These are phyloP conservation scores for Diprion similis DNA, from an alignment of 1,140 invertebrate genomes.

Conservation along the genomic window DNA sequence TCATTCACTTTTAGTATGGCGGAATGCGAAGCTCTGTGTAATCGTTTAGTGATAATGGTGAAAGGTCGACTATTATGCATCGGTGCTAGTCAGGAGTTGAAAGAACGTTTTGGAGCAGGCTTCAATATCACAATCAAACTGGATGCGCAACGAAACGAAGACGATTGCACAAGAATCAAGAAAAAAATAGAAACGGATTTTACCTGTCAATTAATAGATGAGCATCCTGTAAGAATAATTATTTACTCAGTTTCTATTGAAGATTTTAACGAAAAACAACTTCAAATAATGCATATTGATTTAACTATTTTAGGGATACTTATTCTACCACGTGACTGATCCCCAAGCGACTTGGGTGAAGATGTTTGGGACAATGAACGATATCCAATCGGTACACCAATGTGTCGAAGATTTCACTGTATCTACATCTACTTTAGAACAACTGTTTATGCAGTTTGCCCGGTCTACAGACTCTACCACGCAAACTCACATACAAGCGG, in stretches of 20 bases:
- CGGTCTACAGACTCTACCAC: constrained; percentile 20
- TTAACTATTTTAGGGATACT: constrained; percentile 15
- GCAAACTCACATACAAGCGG: neutral
- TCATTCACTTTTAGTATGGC: constrained; percentile 77
- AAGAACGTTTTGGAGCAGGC: constrained; percentile 65
- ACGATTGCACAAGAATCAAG: constrained; percentile 45
- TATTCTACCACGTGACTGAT: constrained; percentile 19
- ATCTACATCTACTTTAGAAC: constrained; percentile 9
- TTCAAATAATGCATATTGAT: neutral
- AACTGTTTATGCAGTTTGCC: constrained; percentile 16
- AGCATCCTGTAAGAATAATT: constrained; percentile 46
- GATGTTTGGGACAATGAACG: constrained; percentile 18
- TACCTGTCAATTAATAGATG: constrained; percentile 50
- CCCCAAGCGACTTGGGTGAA: constrained; percentile 9
- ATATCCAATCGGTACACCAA: neutral
- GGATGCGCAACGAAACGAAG: constrained; percentile 31
- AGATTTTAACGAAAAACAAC: neutral
- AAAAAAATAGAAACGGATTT: constrained; percentile 43
- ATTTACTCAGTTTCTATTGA: neutral
- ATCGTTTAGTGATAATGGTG: constrained; percentile 87
- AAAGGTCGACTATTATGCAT: constrained; percentile 79
- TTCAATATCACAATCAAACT: constrained; percentile 54
- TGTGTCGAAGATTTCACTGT: constrained; percentile 2
- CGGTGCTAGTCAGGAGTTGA: constrained; percentile 74
- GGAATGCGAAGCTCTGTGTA: constrained; percentile 90